Base-by-base conservation (phyloP, 2,113 vertebrate genomes). In the Corythaixoides concolor region DNA sequence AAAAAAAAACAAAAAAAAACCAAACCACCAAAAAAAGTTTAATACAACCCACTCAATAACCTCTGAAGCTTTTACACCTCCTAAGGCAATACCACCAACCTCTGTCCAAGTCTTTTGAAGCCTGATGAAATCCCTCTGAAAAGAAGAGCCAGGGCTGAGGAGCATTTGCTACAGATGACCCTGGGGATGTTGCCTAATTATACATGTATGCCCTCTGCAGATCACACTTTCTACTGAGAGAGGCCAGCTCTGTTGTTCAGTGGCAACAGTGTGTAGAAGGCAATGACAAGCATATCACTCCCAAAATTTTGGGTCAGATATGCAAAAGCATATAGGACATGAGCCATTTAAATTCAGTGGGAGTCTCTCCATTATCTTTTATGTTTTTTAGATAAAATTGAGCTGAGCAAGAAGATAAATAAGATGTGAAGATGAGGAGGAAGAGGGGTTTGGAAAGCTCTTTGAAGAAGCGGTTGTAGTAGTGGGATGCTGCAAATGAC, bases 51-150 rank as follows among this genome's bases (percentile, higher is more conserved):
- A 37, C 16, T 80, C 18, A 35, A 1, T 52, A 88, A 63, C 18
- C 24, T 58, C 43, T 72, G 56, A 86, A 81, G 39, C 7, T 89
- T 88, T 59, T 50, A 37, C 4, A 1, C 11, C 30, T 82, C 56
- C 76, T 39, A 52, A 68, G 43, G 80, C 73, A 91, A 70, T 43
- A 49, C 16, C 1, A 35, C 28, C 47, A 56, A 72, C 7, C 37
- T 75, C 60, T 56, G 26, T 19, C 26, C 27, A 30, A 81, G 47
- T 52, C 27, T 81, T 70, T 74, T 78, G 20, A 85, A 82, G 76
- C 26, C 89, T 87, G 58, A 85, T 87, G 69, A 80, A 95, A 91
- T 60, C 32, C 19, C 27, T 85, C 35, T 52, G 62, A 87, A 92
- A 95, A 80, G 47, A 59, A 93, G 62, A 85, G 56, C 49, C 1